These are phyloP conservation scores for Odontophorus gujanensis DNA, from an alignment of 2,113 vertebrate species.

Conservation along the genomic window DNA sequence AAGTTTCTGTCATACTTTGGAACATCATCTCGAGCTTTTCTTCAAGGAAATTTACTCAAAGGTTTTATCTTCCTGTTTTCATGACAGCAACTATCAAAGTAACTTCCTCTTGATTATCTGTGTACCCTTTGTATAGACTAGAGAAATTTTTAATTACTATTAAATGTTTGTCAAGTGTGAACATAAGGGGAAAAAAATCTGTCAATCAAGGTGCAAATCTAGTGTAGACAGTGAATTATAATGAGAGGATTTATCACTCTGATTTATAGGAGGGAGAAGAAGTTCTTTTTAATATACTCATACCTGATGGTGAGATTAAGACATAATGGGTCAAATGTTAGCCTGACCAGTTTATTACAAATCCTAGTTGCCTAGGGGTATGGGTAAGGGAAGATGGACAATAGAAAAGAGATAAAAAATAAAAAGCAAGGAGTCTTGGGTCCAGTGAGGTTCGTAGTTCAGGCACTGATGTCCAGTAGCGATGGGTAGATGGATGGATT, in stretches of 20 bases:
- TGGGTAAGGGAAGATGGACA: too few relatives aligned
- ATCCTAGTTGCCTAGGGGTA: too few relatives aligned
- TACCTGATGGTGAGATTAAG: too few relatives aligned
- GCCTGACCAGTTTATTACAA: too few relatives aligned
- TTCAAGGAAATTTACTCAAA: slow-evolving; percentile 62
- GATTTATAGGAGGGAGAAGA: too few relatives aligned
- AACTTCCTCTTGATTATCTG: slow-evolving; percentile 69
- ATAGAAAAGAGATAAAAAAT: too few relatives aligned
- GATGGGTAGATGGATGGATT: too few relatives aligned
- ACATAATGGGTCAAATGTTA: too few relatives aligned
- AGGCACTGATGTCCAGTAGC: too few relatives aligned
- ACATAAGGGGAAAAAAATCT: not conserved
- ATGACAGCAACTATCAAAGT: slow-evolving; percentile 71
- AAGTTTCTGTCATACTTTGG: slow-evolving; percentile 26
- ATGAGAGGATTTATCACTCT: not conserved
- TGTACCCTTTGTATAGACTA: slow-evolving; percentile 55
- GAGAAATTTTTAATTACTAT: slow-evolving; percentile 74
- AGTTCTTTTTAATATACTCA: too few relatives aligned
- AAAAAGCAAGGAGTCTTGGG: too few relatives aligned
- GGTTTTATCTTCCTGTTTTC: slow-evolving; percentile 49
- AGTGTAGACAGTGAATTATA: slow-evolving; percentile 58
- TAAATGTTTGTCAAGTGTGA: slow-evolving; percentile 69
- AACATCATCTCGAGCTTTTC: slow-evolving; percentile 55
- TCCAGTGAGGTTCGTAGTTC: too few relatives aligned
- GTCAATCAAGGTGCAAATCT: slow-evolving; percentile 50